Base-by-base conservation (phyloP, 2,888 invertebrate species). In the Agonopterix alstromeriana region DNA sequence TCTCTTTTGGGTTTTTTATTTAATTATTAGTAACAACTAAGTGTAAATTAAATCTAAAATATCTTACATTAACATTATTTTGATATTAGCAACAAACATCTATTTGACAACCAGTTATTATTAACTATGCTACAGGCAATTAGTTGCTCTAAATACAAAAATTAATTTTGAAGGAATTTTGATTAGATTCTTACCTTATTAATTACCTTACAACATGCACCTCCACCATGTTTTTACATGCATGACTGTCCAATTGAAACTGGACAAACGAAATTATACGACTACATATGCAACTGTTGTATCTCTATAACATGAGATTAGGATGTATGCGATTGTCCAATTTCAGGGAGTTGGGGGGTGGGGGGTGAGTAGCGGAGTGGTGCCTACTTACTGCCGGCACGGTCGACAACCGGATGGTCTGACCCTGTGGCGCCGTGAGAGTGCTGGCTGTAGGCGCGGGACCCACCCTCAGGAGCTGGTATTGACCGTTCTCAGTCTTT, bases 401-500 rank as follows among this genome's bases (percentile, higher is more conserved):
- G 72, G 96, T 93, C 88, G 96, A 95, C 84, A 96, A 92, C 77
- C 96, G 93, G 87, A 95, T 94, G 76, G 94, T 92, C 77, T 93
- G 93, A 73, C 92, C 82, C 73, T 90, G 92, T 64, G 91, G 89
- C 75, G 90, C 89, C 70, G 92, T 89, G 64, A 91, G 89, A 53
- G 78, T 71, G 69, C 66, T 72, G 62, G 92, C 90, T 52, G 92
- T 82, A 51, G 95, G 92, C 57, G 95, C 93, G 62, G 95, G 95
- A 60, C 95, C 95, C 67, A 97, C 95, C 80, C 97, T 93, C 75
- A 98, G 90, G 80, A 98, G 90, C 86, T 98, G 97, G 87, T 95
- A 96, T 84, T 97, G 97, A 73, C 98, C 98, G 91, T 96, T 97
- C 90, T 98, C 98, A 75, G 98, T 98, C 91, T 97, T 98, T 82